Conservation (phyloP, 2,888 invertebrate genomes). For the Stenolophus ochropezus region DNA sequence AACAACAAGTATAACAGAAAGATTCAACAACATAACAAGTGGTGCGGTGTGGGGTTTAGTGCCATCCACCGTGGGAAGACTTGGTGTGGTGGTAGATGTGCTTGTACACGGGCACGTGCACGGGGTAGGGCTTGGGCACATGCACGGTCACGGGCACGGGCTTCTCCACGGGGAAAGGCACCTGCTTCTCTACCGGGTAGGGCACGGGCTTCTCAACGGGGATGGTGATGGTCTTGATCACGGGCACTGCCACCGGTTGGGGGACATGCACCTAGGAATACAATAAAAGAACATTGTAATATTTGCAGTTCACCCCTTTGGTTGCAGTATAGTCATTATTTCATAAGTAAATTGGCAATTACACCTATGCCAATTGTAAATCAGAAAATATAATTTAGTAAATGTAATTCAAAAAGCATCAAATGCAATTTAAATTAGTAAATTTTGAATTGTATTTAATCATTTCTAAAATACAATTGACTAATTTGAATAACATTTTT, state of each 20-base stretch:
- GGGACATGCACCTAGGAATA: constrained; percentile 77
- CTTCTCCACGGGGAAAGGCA: constrained; percentile 81
- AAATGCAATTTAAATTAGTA: too few species aligned
- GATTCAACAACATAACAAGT: constrained; percentile 11
- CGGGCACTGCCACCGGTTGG: constrained; percentile 81
- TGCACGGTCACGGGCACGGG: constrained; percentile 82
- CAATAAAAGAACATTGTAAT: background rate
- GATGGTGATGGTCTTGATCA: constrained; percentile 81
- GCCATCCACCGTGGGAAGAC: constrained; percentile 55
- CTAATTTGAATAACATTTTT: too few species aligned
- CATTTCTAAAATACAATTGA: too few species aligned
- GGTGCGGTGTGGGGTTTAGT: constrained; percentile 9
- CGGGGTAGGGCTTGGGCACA: constrained; percentile 81
- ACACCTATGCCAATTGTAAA: too few species aligned
- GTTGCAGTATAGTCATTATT: background rate
- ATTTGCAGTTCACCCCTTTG: too few species aligned
- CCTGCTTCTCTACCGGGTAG: constrained; percentile 80
- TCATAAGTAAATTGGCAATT: too few species aligned
- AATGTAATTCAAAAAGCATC: too few species aligned
- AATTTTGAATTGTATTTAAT: too few species aligned
- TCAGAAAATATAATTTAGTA: too few species aligned
- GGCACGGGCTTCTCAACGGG: constrained; percentile 85
- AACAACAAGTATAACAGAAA: constrained; percentile 29
- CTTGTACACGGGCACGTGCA: constrained; percentile 82
- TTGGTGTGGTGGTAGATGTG: constrained; percentile 78